phyloP scores from a whole-genome alignment of 2,113 vertebrate species.

The Proteles cristata region DNA sequence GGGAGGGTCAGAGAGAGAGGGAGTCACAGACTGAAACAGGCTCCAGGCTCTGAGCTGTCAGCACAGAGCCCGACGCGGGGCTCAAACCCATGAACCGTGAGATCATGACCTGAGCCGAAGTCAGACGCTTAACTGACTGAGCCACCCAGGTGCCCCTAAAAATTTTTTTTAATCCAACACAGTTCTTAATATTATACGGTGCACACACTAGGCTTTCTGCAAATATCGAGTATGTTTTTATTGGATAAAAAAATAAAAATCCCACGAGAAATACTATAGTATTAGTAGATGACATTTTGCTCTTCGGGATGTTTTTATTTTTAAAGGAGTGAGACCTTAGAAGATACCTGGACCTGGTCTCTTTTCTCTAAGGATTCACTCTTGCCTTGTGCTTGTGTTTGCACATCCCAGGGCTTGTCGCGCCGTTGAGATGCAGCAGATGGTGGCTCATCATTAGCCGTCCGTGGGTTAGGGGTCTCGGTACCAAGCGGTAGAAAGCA shows the following conservation, averaged over 20 bases:
- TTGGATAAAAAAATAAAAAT: slow-evolving; percentile 43
- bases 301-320: slow-evolving; percentile 41
- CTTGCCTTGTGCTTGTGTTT: neutral
- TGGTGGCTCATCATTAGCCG: neutral
- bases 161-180: neutral
- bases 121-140: too few species aligned
- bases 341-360: neutral
- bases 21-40: too few species aligned
- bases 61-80: too few species aligned
- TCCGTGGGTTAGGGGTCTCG: slow-evolving; percentile 4
- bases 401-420: neutral
- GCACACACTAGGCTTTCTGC: neutral
- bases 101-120: too few species aligned
- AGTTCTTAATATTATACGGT: neutral
- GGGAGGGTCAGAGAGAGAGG: too few species aligned
- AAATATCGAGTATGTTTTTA: slow-evolving; percentile 40
- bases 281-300: slow-evolving; percentile 40
- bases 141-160: too few species aligned
- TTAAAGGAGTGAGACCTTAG: slow-evolving; percentile 38
- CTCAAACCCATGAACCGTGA: too few species aligned
- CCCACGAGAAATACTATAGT: slow-evolving; percentile 29
- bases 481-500: neutral
- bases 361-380: slow-evolving; percentile 31
- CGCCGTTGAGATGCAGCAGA: slow-evolving; percentile 16
- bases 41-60: too few species aligned